Percentiles rank a stretch among this genome's conserved stretches.
Evolutionary conservation across 2,888 invertebrate genomes (phyloP).

Genomic region (Lithodes maja): DNA sequence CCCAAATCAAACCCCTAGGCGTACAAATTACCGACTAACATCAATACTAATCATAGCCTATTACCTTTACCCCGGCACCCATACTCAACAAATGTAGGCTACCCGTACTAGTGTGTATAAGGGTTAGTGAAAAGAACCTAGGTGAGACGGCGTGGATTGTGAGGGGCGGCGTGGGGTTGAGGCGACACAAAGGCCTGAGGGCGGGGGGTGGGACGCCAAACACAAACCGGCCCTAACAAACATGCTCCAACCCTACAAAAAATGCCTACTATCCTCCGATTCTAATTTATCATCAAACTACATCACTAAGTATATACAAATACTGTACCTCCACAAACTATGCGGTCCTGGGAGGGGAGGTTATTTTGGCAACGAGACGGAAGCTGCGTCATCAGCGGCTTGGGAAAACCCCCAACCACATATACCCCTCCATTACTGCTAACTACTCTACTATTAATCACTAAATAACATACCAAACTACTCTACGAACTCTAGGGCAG

Average conservation of each 20-base stretch:
- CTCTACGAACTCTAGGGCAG: background rate
- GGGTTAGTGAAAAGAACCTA: too few relatives aligned
- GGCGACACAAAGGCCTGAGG: slow-evolving; percentile 41
- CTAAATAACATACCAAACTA: background rate
- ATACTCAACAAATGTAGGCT: too few relatives aligned
- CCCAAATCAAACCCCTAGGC: too few relatives aligned
- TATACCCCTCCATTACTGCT: background rate
- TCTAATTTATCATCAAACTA: too few relatives aligned
- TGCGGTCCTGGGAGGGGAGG: too few relatives aligned
- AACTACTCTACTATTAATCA: background rate
- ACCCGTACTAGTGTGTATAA: too few relatives aligned
- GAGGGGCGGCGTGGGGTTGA: background rate
- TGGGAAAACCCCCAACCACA: slow-evolving; percentile 18
- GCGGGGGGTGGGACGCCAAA: slow-evolving; percentile 37
- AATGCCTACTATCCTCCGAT: slow-evolving; percentile 13
- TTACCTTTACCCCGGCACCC: too few relatives aligned
- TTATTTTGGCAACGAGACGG: background rate
- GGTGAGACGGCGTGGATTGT: too few relatives aligned
- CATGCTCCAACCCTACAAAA: slow-evolving; percentile 9
- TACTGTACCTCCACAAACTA: too few relatives aligned
- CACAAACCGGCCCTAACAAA: slow-evolving; percentile 35
- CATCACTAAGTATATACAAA: background rate
- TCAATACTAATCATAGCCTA: too few relatives aligned
- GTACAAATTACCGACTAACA: too few relatives aligned
- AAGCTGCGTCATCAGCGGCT: slow-evolving; percentile 29